Evolutionary conservation across 2,888 invertebrate species (phyloP).

Genomic region (Nomada ruficornis): DNA sequence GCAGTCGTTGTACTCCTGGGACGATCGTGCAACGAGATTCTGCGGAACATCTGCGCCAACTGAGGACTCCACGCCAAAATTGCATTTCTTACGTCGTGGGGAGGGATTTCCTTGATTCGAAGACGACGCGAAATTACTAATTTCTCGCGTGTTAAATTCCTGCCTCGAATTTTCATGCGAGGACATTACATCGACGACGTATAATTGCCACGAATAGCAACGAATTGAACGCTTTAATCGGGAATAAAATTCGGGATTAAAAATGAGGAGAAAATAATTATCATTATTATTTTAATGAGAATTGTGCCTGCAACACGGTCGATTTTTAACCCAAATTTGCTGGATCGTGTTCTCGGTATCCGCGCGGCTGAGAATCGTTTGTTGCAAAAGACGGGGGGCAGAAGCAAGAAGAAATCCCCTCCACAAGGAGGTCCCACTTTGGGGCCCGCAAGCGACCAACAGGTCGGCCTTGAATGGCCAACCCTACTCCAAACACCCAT

Average conservation of each 20-base stretch:
- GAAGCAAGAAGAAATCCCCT: slow-evolving; percentile 43
- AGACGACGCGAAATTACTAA: slow-evolving; percentile 65
- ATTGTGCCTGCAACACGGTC: slow-evolving; percentile 23
- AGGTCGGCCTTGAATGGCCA: slow-evolving; percentile 79
- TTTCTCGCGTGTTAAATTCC: slow-evolving; percentile 50
- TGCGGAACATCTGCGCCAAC: slow-evolving; percentile 74
- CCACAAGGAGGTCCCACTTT: slow-evolving; percentile 63
- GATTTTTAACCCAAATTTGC: slow-evolving; percentile 67
- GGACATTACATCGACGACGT: background rate
- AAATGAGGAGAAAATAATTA: no score
- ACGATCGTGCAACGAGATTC: slow-evolving; percentile 74
- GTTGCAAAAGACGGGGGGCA: slow-evolving; percentile 19
- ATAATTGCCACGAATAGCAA: background rate
- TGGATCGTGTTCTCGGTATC: slow-evolving; percentile 69
- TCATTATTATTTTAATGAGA: background rate
- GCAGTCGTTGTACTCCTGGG: slow-evolving; percentile 73
- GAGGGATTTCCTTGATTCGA: slow-evolving; percentile 60
- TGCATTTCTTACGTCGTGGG: slow-evolving; percentile 62
- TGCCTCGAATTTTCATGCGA: slow-evolving; percentile 2
- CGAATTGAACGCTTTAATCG: background rate
- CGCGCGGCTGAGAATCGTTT: slow-evolving; percentile 38
- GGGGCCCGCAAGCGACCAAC: slow-evolving; percentile 76
- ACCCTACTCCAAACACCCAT: slow-evolving; percentile 67
- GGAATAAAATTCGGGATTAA: background rate
- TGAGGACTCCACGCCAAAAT: slow-evolving; percentile 61